Base-by-base conservation (phyloP, 2,888 invertebrate species). In the Andrena haemorrhoa region DNA sequence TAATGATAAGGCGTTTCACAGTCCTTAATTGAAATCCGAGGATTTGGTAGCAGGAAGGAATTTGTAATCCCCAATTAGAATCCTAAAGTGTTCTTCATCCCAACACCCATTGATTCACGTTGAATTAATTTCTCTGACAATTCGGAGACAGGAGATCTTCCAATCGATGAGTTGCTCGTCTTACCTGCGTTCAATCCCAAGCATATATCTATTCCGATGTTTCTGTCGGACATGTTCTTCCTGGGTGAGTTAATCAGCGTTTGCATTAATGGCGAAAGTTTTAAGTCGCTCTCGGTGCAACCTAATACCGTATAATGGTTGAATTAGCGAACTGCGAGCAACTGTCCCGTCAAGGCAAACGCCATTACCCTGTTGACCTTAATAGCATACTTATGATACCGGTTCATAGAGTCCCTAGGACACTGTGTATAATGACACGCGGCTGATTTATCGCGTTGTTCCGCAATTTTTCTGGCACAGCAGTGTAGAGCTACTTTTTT, bases 341-440 rank as follows among this genome's bases (percentile, higher is more conserved):
- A 82, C 83, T 82, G 69, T 79, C 63, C 41, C 79, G 83, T 71
- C 82, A 85, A 83, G 82, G 83, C 82, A 35, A 86, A 79, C 79
- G 65, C 72, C 72, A 83, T 85, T 85, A 87, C 66, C 78, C 72
- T 58, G 77, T 85, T 85, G 83, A 85, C 86, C 83, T 83, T 86
- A 86, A 87, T 85, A 87, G 81, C 82, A 65, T 75, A 78, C 75
- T 84, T 81, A 76, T 75, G 78, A 75, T 78, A 74, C 64, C 51
- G 74, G 35, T 71, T 58, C 71, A 53, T 26, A 66, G 31, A 63
- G 47, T 33, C 51, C 33, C 64, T 33, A 68, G 61, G 81, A 41
- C 61, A 75, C 16, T 26, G 26, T 33, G 74, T 74, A 53, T 79
- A 68, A 16, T 47, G 72, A 78, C 60, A 23, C 74, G 47, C 26